Evolutionary conservation across 92 coral and sea anemone genomes (phyloP).

Genomic region (Phymanthus crucifer): DNA sequence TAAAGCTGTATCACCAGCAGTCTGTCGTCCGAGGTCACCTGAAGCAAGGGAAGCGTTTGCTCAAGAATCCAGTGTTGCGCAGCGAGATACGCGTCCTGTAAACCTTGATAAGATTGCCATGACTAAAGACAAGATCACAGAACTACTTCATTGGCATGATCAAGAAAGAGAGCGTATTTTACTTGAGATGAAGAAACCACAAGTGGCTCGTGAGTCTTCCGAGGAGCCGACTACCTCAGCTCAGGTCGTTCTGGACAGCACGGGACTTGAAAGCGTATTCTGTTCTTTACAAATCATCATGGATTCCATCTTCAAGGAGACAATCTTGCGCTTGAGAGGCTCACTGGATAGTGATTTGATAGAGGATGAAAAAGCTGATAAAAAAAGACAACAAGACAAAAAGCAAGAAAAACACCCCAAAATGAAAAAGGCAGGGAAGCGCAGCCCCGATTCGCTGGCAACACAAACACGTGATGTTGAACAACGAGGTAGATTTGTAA

Average conservation of each 20-base stretch:
- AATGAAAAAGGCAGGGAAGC: not conserved
- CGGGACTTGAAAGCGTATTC: slow-evolving; percentile 29
- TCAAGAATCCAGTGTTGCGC: not conserved
- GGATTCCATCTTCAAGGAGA: slow-evolving; percentile 42
- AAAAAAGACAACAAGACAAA: not conserved
- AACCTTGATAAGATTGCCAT: slow-evolving; percentile 4
- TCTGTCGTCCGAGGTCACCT: not conserved
- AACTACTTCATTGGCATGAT: slow-evolving; percentile 42
- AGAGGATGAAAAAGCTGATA: not conserved
- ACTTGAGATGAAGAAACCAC: slow-evolving; percentile 26
- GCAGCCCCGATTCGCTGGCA: not conserved
- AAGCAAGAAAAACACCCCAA: not conserved
- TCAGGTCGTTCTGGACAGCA: slow-evolving; percentile 20
- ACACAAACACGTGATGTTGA: not conserved
- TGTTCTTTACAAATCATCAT: slow-evolving; percentile 31
- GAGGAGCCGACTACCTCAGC: not conserved
- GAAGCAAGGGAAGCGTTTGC: not conserved
- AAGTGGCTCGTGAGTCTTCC: not conserved
- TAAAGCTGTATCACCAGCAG: not conserved
- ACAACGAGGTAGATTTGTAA: not conserved
- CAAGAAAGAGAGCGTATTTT: slow-evolving; percentile 21
- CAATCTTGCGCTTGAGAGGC: slow-evolving; percentile 30
- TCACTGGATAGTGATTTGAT: slow-evolving; percentile 2
- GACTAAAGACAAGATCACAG: slow-evolving; percentile 25
- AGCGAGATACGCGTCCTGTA: not conserved